Conservation (phyloP, 92 coral and sea anemone genomes). For the Porites lobata region DNA sequence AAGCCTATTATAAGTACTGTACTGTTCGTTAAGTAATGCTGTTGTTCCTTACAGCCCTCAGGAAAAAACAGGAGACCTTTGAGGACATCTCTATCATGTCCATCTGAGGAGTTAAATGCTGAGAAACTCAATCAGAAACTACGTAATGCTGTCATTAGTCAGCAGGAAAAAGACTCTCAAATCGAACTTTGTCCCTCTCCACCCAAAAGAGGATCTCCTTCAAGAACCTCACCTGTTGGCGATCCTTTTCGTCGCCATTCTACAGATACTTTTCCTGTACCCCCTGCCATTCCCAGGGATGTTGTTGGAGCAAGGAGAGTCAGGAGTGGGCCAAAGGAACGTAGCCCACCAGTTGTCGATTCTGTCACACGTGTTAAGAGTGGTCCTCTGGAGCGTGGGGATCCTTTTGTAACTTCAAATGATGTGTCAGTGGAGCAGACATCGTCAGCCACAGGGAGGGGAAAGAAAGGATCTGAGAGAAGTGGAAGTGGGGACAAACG, state of each 20-base stretch:
- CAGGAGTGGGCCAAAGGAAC: constrained; percentile 94
- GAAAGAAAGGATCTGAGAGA: constrained; percentile 63
- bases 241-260: constrained; percentile 69
- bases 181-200: constrained; percentile 79
- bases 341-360: constrained; percentile 66
- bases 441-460: constrained; percentile 47
- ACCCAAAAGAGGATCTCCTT: constrained; percentile 67
- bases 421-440: constrained; percentile 43
- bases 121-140: constrained; percentile 52
- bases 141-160: constrained; percentile 50
- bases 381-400: constrained; percentile 62
- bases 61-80: constrained; percentile 79
- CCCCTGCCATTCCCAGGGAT: constrained; percentile 74
- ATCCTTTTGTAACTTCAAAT: constrained; percentile 9
- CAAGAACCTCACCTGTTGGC: constrained; percentile 51
- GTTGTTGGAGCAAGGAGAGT: constrained; percentile 71
- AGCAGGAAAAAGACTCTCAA: constrained; percentile 39
- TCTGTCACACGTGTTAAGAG: constrained; percentile 63
- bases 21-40: background rate
- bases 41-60: constrained; percentile 62
- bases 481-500: constrained; percentile 76
- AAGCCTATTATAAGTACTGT: background rate
- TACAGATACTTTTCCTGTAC: constrained; percentile 77
- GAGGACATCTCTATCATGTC: constrained; percentile 57
- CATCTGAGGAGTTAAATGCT: constrained; percentile 55